Base-by-base conservation (phyloP, 2,888 invertebrate genomes). In the Tromatobia lineatoria region DNA sequence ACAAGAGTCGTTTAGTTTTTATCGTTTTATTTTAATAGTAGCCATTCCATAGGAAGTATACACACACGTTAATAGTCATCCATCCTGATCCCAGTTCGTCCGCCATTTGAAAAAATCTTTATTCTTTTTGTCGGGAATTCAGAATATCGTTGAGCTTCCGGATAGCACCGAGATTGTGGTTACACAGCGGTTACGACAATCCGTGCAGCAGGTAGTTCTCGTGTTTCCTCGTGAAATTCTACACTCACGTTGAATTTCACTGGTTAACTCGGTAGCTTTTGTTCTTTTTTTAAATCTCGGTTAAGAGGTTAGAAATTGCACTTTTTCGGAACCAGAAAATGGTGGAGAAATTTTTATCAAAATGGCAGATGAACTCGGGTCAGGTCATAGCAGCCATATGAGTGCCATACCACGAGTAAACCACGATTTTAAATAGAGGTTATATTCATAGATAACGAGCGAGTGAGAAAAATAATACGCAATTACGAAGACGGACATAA, bases 371-470 rank as follows among this genome's bases (percentile, higher is more conserved):
- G 84, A 71, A 82, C 85, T 82, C 73, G 85, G 84, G 73, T 82
- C 78, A 80, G 86, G 85, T 85, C 83, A 86, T 89, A 91, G 90
- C 89, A 91, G 93, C 93, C 93, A 93, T 93, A 93, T 89, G 91
- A 93, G 93, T 93, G 93, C 93, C 93, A 93, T 93, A 93, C 89
- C 88, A 88, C 81, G 85, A 88, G 86, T 88, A 88, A 89, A 86
- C 75, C 86, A 87, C 80, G 83, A 88, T 86, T 84, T 85, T 78
- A 84, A 79, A 87, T 85, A 87, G 86, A 89, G 67, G 77, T 86
- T 86, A 83, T 86, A 85, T 87, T 86, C 79, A 85, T 87, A 87
- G 83, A 87, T 74, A 81, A 78, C 75, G 69, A 75, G 38, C 67
- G 71, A 80, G 77, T 20, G 38, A 61, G 47, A 45, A 77, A 74